Base-by-base conservation (phyloP, 2,113 vertebrate genomes). In the Carettochelys insculpta region DNA sequence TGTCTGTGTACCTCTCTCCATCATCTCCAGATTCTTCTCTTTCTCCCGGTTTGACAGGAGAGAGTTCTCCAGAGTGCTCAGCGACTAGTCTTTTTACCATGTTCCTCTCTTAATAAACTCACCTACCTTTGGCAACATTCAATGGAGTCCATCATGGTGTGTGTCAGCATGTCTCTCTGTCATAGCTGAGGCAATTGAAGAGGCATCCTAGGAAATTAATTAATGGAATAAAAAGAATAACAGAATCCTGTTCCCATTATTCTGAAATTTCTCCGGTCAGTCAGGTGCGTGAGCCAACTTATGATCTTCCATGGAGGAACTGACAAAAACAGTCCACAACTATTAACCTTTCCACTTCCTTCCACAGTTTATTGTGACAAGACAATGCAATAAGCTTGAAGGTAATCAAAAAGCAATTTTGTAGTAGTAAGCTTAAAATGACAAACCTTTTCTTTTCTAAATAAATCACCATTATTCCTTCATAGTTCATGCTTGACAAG, bases 401-500 rank as follows among this genome's bases (percentile, higher is more conserved):
- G 96, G 96, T 98, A 97, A 98, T 98, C 97, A 98, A 98, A 98
- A 98, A 98, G 97, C 97, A 98, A 98, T 98, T 98, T 97, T 97
- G 97, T 97, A 97, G 96, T 95, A 96, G 97, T 95, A 96, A 97
- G 97, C 97, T 97, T 98, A 98, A 98, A 97, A 97, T 98, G 97
- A 98, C 97, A 98, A 98, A 98, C 97, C 97, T 97, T 97, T 95
- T 96, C 96, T 98, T 98, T 97, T 97, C 97, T 98, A 98, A 98
- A 98, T 98, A 98, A 98, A 98, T 98, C 98, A 98, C 97, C 95
- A 97, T 97, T 97, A 98, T 98, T 98, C 97, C 97, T 97, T 96
- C 94, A 97, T 76, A 97, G 97, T 96, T 97, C 94, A 54, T 73
- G 92, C 97, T 97, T 98, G 97, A 97, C 97, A 98, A 97, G 96